Evolutionary conservation across 2,888 invertebrate species (phyloP), one percentile per base, ranked within the genome.

Genomic region (Sinelater perroti): DNA sequence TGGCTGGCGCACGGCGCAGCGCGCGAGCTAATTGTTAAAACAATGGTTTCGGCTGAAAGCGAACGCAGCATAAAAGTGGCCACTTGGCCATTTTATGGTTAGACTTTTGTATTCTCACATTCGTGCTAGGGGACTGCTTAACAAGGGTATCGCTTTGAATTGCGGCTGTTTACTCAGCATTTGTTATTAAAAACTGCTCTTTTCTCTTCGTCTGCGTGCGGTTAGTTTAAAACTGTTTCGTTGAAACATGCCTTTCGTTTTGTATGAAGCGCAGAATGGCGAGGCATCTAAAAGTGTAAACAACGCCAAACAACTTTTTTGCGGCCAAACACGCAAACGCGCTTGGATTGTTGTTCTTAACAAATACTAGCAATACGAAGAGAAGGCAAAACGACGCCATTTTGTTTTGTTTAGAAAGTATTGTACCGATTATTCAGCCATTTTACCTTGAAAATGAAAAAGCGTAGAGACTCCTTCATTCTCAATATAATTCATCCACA

Each of bases 1-100:
- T 18, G 26, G 35, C 26, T 24, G 17, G 50, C 36, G 33, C 16
- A 51, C 42, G 46, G 31, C 21, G 47, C 46, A 35, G 36, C 18
- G 20, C 44, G 31, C 40, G 52, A 52, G 59, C 64, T 56, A 64
- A 67, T 67, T 66, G 65, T 62, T 66, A 63, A 68, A 72, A 72
- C 72, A 72, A 72, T 69, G 65, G 67, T 62, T 67, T 57, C 62
- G 55, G 52, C 60, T 63, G 65, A 59, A 63, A 65, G 63, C 62
- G 67, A 52, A 57, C 28, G 46, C 57, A 47, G 57, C 26, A 57
- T 46, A 67, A 69, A 69, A 66, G 67, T 66, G 69, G 56, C 44
- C 69, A 70, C 71, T 71, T 68, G 65, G 68, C 70, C 72, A 72
- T 72, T 73, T 73, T 63, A 67, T 66, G 66, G 57, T 57, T 57